Percentiles rank a stretch among this genome's conserved stretches.
These are phyloP conservation scores for Drosophila ohnishii DNA, from an alignment of 1,140 invertebrate genomes.

Conservation along the genomic window DNA sequence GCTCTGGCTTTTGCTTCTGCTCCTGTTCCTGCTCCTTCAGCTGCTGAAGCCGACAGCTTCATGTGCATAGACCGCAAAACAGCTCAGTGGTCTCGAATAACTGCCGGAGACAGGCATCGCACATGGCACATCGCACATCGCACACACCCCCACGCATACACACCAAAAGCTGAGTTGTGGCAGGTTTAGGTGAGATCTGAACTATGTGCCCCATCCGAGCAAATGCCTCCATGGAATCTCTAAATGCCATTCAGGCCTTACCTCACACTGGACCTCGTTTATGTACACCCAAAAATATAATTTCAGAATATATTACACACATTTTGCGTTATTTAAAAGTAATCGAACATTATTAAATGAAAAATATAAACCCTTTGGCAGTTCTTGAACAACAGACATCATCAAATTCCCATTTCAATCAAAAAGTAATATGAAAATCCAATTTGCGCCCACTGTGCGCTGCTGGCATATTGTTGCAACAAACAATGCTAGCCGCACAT, in stretches of 20 bases:
- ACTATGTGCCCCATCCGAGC: constrained; percentile 14
- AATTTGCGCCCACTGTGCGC: constrained; percentile 31
- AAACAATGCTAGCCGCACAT: constrained; percentile 67
- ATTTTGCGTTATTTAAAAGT: too few species aligned
- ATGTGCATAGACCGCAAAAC: constrained; percentile 70
- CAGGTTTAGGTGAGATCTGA: constrained; percentile 44
- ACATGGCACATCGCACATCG: constrained; percentile 17
- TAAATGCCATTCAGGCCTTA: neutral
- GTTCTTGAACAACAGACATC: neutral
- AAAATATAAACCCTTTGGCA: neutral
- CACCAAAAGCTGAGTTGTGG: constrained; percentile 20
- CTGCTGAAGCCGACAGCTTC: constrained; percentile 68
- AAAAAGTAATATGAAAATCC: neutral
- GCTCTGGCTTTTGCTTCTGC: neutral
- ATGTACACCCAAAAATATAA: neutral
- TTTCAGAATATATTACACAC: neutral
- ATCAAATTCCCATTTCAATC: constrained; percentile 6
- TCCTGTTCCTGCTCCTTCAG: neutral
- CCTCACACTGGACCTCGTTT: neutral
- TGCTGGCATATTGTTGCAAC: constrained; percentile 67
- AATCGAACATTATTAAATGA: neutral
- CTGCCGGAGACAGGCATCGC: constrained; percentile 59
- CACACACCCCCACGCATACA: constrained; percentile 8
- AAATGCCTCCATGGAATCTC: neutral
- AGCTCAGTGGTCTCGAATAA: constrained; percentile 76